Evolutionary conservation across 1,140 invertebrate species (phyloP).

Genomic region (Pectinophora gossypiella): DNA sequence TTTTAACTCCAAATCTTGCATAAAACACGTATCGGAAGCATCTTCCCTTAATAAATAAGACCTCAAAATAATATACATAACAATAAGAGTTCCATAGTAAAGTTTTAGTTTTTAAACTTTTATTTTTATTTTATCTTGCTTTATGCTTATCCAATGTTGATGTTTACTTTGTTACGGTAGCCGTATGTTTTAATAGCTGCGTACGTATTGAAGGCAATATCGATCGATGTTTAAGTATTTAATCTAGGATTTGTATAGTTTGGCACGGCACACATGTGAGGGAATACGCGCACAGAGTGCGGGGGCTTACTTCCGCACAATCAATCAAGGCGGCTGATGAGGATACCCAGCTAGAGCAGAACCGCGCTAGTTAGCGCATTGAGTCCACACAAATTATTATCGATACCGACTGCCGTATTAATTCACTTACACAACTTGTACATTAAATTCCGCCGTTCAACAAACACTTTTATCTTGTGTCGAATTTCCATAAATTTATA

Average conservation of each 20-base stretch:
- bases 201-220: neutral
- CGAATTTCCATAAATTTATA: conserved; percentile 62
- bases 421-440: conserved; percentile 32
- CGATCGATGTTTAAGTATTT: neutral
- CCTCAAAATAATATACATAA: too few species aligned
- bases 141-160: too few species aligned
- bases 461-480: conserved; percentile 44
- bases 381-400: conserved; percentile 39
- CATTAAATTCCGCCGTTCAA: conserved; percentile 25
- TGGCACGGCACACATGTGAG: neutral
- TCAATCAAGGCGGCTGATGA: conserved; percentile 59
- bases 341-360: conserved; percentile 38
- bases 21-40: too few species aligned
- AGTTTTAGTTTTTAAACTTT: too few species aligned
- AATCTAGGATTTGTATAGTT: neutral
- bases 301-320: conserved; percentile 56
- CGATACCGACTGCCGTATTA: conserved; percentile 48
- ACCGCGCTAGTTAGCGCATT: conserved; percentile 43
- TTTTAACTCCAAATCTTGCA: too few species aligned
- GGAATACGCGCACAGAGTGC: neutral
- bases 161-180: too few species aligned
- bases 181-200: neutral
- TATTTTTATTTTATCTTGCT: too few species aligned
- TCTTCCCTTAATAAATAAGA: too few species aligned
- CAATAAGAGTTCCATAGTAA: too few species aligned